Percentiles rank a stretch among this genome's conserved stretches.
These are phyloP conservation scores for Synergus umbraculus DNA, from an alignment of 2,888 invertebrate species.

Conservation along the genomic window DNA sequence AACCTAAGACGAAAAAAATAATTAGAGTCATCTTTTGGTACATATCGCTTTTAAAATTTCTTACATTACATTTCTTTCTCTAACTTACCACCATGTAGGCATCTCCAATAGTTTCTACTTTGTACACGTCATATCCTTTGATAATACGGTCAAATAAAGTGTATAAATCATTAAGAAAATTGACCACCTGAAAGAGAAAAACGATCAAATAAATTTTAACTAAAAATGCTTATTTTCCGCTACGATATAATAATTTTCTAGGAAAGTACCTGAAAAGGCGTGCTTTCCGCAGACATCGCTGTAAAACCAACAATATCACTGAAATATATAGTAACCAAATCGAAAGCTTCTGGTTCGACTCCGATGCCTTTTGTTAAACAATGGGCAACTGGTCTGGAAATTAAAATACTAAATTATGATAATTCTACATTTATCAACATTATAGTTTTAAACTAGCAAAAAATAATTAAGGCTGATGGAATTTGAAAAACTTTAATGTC, in stretches of 20 bases:
- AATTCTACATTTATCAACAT: too few relatives aligned
- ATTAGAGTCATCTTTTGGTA: not conserved
- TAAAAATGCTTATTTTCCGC: not conserved
- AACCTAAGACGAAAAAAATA: conserved; percentile 79
- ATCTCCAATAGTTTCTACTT: conserved; percentile 97
- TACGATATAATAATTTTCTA: not conserved
- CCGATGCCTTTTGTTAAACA: conserved; percentile 92
- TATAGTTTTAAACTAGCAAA: too few relatives aligned
- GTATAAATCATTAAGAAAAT: conserved; percentile 98
- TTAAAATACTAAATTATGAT: conserved; percentile 10
- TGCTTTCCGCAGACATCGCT: conserved; percentile 95
- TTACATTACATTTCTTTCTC: not conserved
- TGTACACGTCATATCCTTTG: conserved; percentile 98
- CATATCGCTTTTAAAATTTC: not conserved
- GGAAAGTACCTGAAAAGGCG: conserved; percentile 86
- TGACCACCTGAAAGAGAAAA: conserved; percentile 85
- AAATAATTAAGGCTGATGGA: too few relatives aligned
- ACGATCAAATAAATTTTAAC: not conserved
- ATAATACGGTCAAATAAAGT: conserved; percentile 98
- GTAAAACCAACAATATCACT: conserved; percentile 99
- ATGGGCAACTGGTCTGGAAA: conserved; percentile 89
- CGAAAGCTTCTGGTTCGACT: conserved; percentile 95
- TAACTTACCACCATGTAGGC: conserved; percentile 85
- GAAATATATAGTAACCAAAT: conserved; percentile 96
- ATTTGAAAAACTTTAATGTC: too few relatives aligned